Evolutionary conservation across 2,113 vertebrate species (phyloP).

Genomic region (Prietella phreatophila): DNA sequence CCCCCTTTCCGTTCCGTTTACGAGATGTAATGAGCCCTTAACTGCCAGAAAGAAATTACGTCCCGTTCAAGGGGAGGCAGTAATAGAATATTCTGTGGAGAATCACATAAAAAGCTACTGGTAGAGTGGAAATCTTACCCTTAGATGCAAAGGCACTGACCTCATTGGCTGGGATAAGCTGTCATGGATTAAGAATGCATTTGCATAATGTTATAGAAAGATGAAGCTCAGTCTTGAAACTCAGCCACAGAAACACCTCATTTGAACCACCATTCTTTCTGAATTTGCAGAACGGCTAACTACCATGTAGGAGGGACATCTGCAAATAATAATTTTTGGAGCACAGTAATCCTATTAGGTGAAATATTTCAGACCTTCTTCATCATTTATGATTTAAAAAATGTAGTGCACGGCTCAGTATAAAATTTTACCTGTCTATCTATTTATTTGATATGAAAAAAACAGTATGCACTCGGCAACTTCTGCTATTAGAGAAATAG

Average conservation of each 20-base stretch:
- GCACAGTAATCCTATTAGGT: slow-evolving; percentile 55
- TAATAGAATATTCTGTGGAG: slow-evolving; percentile 34
- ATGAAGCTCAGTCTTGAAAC: slow-evolving; percentile 35
- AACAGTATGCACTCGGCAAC: neutral
- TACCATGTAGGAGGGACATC: slow-evolving; percentile 38
- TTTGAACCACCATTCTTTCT: slow-evolving; percentile 41
- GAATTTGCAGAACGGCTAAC: slow-evolving; percentile 26
- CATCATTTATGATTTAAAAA: slow-evolving; percentile 20
- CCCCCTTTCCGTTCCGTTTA: slow-evolving; percentile 9
- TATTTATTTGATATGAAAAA: neutral
- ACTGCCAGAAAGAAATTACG: slow-evolving; percentile 12
- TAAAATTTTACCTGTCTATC: neutral
- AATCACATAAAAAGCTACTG: slow-evolving; percentile 42
- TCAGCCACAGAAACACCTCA: slow-evolving; percentile 43
- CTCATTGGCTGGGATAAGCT: slow-evolving; percentile 54
- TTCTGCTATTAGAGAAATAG: neutral
- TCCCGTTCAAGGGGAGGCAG: slow-evolving; percentile 2
- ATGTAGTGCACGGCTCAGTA: neutral
- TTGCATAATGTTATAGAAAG: slow-evolving; percentile 57
- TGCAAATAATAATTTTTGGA: slow-evolving; percentile 53
- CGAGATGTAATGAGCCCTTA: slow-evolving; percentile 41
- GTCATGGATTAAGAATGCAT: slow-evolving; percentile 53
- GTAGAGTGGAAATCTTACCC: slow-evolving; percentile 43
- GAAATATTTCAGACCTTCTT: slow-evolving; percentile 47
- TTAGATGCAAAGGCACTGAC: slow-evolving; percentile 50